Evolutionary conservation across 2,113 vertebrate genomes (phyloP).

Genomic region (mouse (Mus musculus)): DNA sequence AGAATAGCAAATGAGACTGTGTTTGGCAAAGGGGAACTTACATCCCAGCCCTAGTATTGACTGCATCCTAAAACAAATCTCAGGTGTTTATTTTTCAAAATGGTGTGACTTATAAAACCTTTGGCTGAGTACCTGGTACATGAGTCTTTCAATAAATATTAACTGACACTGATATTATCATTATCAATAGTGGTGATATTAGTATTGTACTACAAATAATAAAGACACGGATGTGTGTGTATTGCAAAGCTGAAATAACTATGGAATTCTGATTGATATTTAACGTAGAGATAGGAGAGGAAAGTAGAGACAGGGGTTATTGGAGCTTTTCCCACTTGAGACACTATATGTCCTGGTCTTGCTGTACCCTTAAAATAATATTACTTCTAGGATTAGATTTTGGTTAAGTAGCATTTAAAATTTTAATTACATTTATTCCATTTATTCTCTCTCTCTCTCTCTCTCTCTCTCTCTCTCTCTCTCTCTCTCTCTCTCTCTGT

Average conservation of each 20-base stretch:
- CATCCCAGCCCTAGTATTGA: neutral
- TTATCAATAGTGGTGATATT: neutral
- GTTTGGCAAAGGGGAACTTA: neutral
- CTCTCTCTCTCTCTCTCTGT: no score
- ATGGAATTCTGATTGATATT: neutral
- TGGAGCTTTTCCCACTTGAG: neutral
- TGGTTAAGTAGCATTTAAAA: neutral
- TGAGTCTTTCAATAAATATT: neutral
- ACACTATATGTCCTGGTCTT: neutral
- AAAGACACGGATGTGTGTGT: neutral
- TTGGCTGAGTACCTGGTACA: neutral
- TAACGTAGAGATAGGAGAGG: neutral
- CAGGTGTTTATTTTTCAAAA: constrained; percentile 35
- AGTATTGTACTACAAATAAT: neutral
- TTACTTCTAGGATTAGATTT: neutral
- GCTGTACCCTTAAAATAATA: neutral
- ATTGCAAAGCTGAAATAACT: constrained; percentile 13
- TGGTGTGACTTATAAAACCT: neutral
- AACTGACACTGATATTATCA: neutral
- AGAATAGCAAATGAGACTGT: neutral
- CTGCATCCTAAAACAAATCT: constrained; percentile 4
- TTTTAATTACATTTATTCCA: neutral
- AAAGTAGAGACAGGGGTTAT: neutral
- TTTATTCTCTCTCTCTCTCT: no score
- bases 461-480: no score